These are phyloP conservation scores for Menidia beryllina DNA, from an alignment of 2,113 vertebrate genomes.

Conservation along the genomic window DNA sequence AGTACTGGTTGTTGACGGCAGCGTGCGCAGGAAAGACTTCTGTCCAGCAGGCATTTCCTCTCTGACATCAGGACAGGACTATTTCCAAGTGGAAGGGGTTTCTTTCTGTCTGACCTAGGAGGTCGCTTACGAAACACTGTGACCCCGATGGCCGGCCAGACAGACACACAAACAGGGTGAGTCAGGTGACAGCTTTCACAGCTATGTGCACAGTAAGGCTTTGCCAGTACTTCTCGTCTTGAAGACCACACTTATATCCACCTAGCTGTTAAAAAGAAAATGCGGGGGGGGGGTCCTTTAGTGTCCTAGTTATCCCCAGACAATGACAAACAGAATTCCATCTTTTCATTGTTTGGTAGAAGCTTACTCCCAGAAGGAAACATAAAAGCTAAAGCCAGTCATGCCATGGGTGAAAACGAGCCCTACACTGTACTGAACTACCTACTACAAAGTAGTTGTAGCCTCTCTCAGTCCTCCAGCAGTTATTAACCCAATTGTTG, in stretches of 20 bases:
- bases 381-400: too few species aligned
- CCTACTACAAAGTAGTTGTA: too few species aligned
- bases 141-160: constrained; percentile 6
- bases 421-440: constrained; percentile 10
- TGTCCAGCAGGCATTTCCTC: constrained; percentile 79
- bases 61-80: constrained; percentile 69
- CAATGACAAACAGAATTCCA: too few species aligned
- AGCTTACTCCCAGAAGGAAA: too few species aligned
- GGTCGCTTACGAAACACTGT: constrained; percentile 35
- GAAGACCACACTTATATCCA: not conserved
- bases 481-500: constrained; percentile 39
- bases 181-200: constrained; percentile 1
- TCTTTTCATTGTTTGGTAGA: too few species aligned
- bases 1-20: constrained; percentile 52
- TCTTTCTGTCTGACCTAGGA: constrained; percentile 35
- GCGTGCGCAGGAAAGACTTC: constrained; percentile 67
- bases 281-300: too few species aligned
- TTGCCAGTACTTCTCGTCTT: not conserved
- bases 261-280: not conserved
- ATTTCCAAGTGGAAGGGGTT: constrained; percentile 69
- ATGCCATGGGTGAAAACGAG: constrained; percentile 2
- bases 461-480: constrained; percentile 16
- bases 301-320: too few species aligned
- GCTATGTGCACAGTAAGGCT: not conserved
- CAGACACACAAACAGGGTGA: constrained; percentile 7